phyloP scores from a whole-genome alignment of 2,113 vertebrate species.

The Leptosomus discolor region DNA sequence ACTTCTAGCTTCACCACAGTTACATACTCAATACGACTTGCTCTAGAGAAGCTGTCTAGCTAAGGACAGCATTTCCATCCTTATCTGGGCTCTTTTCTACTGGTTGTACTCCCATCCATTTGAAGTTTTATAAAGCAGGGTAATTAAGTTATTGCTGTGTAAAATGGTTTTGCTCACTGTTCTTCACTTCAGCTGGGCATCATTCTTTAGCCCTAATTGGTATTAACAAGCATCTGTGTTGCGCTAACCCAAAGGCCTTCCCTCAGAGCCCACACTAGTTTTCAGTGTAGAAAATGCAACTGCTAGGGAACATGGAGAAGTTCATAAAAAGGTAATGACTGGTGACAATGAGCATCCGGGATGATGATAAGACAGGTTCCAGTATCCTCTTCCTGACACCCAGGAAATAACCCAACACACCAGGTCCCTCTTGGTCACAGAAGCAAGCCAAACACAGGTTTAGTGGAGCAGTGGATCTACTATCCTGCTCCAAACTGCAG shows the following conservation, averaged over 20 bases:
- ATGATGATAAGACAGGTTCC: neutral
- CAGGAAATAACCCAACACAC: neutral
- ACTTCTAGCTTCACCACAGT: neutral
- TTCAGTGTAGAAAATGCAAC: neutral
- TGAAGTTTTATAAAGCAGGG: neutral
- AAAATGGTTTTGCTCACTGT: neutral
- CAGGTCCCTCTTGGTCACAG: neutral
- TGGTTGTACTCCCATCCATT: too few species aligned
- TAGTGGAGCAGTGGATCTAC: too few species aligned
- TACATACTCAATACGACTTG: too few species aligned
- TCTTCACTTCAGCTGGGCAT: neutral
- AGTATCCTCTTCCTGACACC: neutral
- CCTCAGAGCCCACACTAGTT: neutral
- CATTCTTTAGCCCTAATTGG: neutral
- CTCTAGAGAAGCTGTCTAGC: neutral
- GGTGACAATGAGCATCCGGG: neutral
- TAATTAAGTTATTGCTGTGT: neutral
- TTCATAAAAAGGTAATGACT: neutral
- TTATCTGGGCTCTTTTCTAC: neutral
- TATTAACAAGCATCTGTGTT: neutral
- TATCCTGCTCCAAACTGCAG: neutral
- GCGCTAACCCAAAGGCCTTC: neutral
- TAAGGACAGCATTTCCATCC: neutral
- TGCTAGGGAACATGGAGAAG: neutral
- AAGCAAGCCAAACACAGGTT: neutral